Evolutionary conservation across 2,888 invertebrate genomes (phyloP).

Genomic region (Lamellibrachia satsuma): DNA sequence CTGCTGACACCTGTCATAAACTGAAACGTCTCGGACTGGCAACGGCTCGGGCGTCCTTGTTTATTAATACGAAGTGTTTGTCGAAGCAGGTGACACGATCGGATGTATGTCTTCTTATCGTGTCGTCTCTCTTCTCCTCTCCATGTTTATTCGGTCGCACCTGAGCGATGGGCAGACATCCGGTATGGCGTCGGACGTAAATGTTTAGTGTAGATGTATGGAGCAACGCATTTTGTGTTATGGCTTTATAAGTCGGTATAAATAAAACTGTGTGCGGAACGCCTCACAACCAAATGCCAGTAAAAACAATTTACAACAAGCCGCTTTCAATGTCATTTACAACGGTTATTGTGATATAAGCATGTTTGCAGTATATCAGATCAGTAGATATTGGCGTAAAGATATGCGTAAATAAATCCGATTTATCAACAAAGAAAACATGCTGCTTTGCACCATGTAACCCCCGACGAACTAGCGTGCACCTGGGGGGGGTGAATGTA

Average conservation of each 20-base stretch:
- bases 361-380: neutral
- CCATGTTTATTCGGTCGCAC: neutral
- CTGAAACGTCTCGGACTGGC: no score
- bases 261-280: neutral
- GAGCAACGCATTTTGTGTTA: neutral
- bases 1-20: no score
- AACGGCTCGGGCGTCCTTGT: no score
- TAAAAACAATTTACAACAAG: neutral
- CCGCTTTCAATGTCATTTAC: neutral
- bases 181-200: neutral
- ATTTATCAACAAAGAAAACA: neutral
- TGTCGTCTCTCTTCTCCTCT: neutral
- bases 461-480: neutral
- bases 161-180: neutral
- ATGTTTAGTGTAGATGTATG: neutral
- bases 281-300: neutral
- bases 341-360: neutral
- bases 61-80: neutral
- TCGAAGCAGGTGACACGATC: neutral
- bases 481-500: neutral
- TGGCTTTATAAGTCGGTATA: conserved; percentile 1
- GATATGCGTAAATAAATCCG: neutral
- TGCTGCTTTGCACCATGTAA: neutral
- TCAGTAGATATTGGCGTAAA: neutral
- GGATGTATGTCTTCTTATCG: neutral